Evolutionary conservation across 2,113 vertebrate genomes (phyloP).

Genomic region (Sphyrna mokarran): DNA sequence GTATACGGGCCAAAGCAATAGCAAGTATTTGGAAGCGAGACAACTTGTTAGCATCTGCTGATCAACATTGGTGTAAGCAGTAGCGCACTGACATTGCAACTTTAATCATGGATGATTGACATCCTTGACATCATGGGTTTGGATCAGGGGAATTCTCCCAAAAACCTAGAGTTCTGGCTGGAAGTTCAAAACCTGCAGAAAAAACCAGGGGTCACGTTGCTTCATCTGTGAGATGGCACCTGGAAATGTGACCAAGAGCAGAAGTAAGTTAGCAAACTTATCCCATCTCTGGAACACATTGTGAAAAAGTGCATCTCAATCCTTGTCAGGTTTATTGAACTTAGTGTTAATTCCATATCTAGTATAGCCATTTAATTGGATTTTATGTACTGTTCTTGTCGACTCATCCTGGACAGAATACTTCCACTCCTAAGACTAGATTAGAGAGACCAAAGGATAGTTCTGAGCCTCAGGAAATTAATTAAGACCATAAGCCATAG

Average conservation of each 20-base stretch:
- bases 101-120: neutral
- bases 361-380: neutral
- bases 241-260: neutral
- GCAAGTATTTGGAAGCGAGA: neutral
- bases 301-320: neutral
- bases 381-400: neutral
- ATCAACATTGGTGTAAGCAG: neutral
- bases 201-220: neutral
- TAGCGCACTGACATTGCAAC: neutral
- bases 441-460: neutral
- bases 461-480: neutral
- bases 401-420: neutral
- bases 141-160: neutral
- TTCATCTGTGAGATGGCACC: neutral
- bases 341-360: neutral
- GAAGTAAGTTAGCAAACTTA: neutral
- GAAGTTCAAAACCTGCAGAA: neutral
- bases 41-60: neutral
- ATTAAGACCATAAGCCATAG: too few relatives aligned
- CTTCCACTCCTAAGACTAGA: neutral
- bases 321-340: neutral
- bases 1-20: neutral
- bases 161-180: too few relatives aligned
- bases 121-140: neutral
- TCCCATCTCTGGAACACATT: neutral